These are phyloP conservation scores for Apistogramma diplotaenia DNA, from an alignment of 2,113 vertebrate genomes.

Conservation along the genomic window DNA sequence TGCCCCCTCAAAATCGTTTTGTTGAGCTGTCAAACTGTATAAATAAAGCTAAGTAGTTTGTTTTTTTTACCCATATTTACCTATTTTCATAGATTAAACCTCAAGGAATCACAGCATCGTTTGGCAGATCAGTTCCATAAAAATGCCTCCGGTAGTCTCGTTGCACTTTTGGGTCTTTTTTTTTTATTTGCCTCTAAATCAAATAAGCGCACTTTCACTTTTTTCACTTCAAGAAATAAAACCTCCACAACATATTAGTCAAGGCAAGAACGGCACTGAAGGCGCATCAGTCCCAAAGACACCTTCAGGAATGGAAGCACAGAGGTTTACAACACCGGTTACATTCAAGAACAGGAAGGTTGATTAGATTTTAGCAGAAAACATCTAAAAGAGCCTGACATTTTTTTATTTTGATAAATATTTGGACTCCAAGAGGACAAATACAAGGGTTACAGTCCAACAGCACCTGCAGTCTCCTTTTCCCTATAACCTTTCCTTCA, in stretches of 20 bases:
- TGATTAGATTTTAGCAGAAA: no score
- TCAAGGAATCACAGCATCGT: neutral
- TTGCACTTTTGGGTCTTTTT: neutral
- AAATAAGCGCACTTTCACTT: neutral
- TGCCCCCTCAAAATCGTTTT: constrained; percentile 20
- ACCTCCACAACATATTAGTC: neutral
- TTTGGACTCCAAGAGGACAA: no score
- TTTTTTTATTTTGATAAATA: no score
- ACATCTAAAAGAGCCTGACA: no score
- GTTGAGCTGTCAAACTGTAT: constrained; percentile 38
- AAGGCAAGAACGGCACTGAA: neutral
- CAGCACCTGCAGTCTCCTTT: no score
- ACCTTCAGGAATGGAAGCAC: neutral
- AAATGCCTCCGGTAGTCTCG: neutral
- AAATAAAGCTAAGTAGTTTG: neutral
- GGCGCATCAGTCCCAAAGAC: neutral
- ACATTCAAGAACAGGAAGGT: no score
- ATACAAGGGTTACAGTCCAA: no score
- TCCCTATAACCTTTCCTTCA: no score
- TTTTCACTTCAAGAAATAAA: neutral
- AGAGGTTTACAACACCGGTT: no score
- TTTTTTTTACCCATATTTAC: constrained; percentile 6
- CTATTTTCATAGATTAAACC: constrained; percentile 12
- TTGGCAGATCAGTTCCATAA: neutral
- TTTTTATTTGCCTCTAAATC: neutral